Conservation (phyloP, 2,888 invertebrate genomes). For the Eucriotettix oculatus region DNA sequence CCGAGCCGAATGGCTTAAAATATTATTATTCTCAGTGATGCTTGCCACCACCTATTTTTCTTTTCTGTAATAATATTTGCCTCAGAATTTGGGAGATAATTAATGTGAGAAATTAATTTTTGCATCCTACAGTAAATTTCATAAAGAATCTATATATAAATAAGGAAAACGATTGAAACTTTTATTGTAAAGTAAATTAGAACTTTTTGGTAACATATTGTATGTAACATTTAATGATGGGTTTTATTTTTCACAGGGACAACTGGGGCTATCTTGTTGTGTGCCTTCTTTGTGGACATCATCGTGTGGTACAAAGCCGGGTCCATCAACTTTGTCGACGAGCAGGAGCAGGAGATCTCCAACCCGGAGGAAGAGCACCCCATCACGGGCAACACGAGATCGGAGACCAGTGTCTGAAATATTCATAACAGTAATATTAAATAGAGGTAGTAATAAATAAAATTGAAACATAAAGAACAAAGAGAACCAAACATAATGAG, state of each 20-base stretch:
- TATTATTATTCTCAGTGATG: too few relatives aligned
- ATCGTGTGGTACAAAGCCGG: conserved; percentile 81
- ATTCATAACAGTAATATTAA: background rate
- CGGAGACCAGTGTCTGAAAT: conserved; percentile 19
- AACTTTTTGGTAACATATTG: too few relatives aligned
- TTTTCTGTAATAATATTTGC: too few relatives aligned
- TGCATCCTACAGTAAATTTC: too few relatives aligned
- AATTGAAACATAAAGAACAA: background rate
- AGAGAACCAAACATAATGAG: background rate
- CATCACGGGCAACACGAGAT: conserved; percentile 24
- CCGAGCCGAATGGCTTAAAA: too few relatives aligned
- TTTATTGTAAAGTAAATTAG: too few relatives aligned
- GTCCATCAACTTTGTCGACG: conserved; percentile 51
- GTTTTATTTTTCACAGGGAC: conserved; percentile 44
- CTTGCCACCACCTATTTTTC: too few relatives aligned
- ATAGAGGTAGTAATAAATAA: background rate
- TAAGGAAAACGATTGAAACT: too few relatives aligned
- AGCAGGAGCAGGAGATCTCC: conserved; percentile 29
- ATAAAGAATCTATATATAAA: too few relatives aligned
- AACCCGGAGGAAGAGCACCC: conserved; percentile 25
- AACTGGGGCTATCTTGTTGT: conserved; percentile 67
- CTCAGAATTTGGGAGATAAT: too few relatives aligned
- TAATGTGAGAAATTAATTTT: too few relatives aligned
- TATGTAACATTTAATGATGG: too few relatives aligned
- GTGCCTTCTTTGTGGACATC: conserved; percentile 77